A percentile compares a stretch with the other conserved stretches of the same genome.
These are phyloP conservation scores for Lasioglossum zephyrum DNA, from an alignment of 2,888 invertebrate genomes.

Conservation along the genomic window DNA sequence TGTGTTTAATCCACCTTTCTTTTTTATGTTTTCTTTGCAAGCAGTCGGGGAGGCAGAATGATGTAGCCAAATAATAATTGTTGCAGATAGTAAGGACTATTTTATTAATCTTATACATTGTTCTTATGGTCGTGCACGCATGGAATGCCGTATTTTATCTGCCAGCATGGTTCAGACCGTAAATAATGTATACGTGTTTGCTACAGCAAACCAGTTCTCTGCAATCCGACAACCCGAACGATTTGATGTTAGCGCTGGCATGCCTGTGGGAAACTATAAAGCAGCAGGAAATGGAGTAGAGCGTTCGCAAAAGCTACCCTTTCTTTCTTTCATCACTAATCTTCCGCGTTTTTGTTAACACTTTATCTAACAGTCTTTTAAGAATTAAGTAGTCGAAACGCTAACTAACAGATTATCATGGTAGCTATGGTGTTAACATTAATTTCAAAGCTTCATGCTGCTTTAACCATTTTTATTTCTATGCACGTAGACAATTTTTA, in stretches of 20 bases:
- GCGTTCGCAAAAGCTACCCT: not conserved
- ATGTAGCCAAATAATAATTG: conserved; percentile 83
- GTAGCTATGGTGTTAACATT: not conserved
- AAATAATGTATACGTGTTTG: conserved; percentile 3
- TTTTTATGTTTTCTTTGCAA: conserved; percentile 79
- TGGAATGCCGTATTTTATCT: conserved; percentile 35
- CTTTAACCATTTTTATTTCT: conserved; percentile 15
- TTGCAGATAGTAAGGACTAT: conserved; percentile 82
- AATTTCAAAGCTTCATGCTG: conserved; percentile 1
- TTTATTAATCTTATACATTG: conserved; percentile 72
- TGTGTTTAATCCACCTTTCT: conserved; percentile 74
- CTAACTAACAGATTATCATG: not conserved
- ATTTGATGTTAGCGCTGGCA: not conserved
- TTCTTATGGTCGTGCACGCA: conserved; percentile 58
- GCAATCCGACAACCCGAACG: too few species aligned
- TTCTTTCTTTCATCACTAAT: conserved; percentile 2
- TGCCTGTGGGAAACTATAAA: not conserved
- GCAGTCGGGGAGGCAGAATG: conserved; percentile 84
- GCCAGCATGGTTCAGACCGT: conserved; percentile 26
- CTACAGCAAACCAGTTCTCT: conserved; percentile 9
- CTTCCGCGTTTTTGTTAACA: not conserved
- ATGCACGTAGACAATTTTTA: conserved; percentile 17
- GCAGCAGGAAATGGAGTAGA: not conserved
- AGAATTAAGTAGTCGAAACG: not conserved
- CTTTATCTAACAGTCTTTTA: not conserved